phyloP scores from a whole-genome alignment of 2,113 vertebrate species.

The Aldabrachelys gigantea region DNA sequence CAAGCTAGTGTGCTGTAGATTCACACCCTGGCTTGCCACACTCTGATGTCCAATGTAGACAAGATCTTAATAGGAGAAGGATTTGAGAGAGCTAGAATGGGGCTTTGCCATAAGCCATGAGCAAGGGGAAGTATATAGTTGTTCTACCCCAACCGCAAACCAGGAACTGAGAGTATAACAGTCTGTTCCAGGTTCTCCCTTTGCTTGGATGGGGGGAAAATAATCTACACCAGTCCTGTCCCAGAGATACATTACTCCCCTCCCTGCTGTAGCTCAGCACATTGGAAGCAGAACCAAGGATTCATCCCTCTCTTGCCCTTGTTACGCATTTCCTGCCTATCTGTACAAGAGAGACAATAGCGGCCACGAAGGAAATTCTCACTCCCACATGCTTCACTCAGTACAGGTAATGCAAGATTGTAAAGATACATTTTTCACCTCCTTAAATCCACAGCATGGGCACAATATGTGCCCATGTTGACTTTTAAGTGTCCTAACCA shows the following conservation, averaged over 20 bases:
- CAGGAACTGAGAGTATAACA: neutral
- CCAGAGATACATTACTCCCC: neutral
- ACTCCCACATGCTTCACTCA: fast-evolving
- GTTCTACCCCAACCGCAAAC: neutral
- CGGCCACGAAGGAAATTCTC: fast-evolving
- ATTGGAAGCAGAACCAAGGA: neutral
- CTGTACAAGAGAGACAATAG: neutral
- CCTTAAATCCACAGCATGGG: neutral
- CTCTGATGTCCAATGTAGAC: neutral
- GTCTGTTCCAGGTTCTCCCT: neutral
- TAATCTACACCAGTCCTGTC: neutral
- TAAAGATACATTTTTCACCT: neutral
- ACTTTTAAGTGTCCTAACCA: neutral
- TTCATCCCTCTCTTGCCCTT: neutral
- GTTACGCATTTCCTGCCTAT: neutral
- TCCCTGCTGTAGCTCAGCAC: neutral
- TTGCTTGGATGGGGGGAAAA: neutral
- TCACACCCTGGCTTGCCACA: neutral
- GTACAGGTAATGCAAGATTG: neutral
- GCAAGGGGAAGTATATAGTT: neutral
- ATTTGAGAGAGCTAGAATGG: neutral
- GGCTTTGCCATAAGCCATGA: neutral
- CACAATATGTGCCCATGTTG: neutral
- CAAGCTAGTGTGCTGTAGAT: neutral
- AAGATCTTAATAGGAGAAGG: neutral